phyloP scores from a whole-genome alignment of 2,797 vertebrate genomes.

The Linurgus olivaceus region DNA sequence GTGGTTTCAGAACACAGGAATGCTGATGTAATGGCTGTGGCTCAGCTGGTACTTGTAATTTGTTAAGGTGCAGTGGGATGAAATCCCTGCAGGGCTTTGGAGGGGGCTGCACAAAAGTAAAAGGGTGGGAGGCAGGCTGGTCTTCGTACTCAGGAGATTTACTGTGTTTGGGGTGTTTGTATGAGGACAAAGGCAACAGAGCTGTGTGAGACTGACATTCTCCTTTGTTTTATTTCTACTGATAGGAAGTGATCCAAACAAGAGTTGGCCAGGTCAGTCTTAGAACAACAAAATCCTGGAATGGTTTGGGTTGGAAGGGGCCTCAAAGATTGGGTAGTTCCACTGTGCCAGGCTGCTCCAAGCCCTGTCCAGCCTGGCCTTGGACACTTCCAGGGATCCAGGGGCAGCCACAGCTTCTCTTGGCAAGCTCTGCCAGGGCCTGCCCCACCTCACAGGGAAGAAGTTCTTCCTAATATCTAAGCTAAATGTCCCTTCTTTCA shows the following conservation, averaged over 20 bases:
- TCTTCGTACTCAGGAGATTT: neutral
- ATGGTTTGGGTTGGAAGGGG: neutral
- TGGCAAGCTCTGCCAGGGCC: neutral
- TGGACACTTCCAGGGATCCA: neutral
- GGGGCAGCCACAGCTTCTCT: neutral
- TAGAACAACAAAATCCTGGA: neutral
- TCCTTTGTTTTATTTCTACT: neutral
- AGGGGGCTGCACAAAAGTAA: neutral
- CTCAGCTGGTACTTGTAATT: neutral
- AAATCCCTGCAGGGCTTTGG: neutral
- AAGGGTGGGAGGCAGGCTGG: neutral
- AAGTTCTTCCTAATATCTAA: neutral
- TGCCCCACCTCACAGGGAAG: accelerated
- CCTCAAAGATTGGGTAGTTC: neutral
- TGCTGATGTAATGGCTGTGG: neutral
- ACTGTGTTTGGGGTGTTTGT: neutral
- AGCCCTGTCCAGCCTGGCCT: neutral
- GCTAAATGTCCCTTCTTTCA: neutral
- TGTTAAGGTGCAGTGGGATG: neutral
- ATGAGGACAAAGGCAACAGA: neutral
- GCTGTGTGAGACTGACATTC: neutral
- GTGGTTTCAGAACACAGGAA: neutral
- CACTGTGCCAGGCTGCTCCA: neutral
- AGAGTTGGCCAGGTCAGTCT: neutral
- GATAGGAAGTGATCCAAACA: neutral